A percentile compares a stretch with the other conserved stretches of the same genome.
phyloP scores from a whole-genome alignment of 2,888 invertebrate genomes.

The Hipparchia sbordonii region DNA sequence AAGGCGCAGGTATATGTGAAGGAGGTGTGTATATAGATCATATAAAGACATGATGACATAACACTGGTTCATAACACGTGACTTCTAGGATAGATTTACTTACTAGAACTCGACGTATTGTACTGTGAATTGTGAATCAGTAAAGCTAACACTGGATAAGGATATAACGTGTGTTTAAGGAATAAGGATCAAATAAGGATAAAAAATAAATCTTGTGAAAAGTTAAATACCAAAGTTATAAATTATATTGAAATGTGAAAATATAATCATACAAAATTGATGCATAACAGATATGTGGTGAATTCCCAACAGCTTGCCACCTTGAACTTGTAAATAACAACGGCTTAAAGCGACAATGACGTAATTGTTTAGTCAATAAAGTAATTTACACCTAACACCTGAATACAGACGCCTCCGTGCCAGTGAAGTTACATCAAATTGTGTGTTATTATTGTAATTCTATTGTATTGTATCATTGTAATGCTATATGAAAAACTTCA shows the following conservation, averaged over 20 bases:
- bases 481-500: not conserved
- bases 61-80: conserved; percentile 1
- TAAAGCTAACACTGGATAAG: not conserved
- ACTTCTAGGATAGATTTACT: not conserved
- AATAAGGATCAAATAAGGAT: not conserved
- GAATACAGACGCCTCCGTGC: conserved; percentile 54
- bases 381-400: conserved; percentile 63
- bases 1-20: conserved; percentile 51
- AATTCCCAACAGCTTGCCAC: conserved; percentile 39
- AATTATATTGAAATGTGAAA: not conserved
- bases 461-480: too few species aligned
- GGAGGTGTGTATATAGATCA: conserved; percentile 60
- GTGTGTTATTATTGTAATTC: conserved; percentile 6
- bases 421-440: conserved; percentile 33
- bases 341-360: conserved; percentile 63
- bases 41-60: conserved; percentile 42
- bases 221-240: not conserved
- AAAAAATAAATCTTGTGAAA: not conserved
- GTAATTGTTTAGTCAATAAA: conserved; percentile 71
- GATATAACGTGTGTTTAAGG: not conserved
- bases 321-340: conserved; percentile 70
- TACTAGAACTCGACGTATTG: not conserved
- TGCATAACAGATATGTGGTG: conserved; percentile 23
- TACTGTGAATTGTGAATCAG: not conserved
- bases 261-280: not conserved